phyloP scores from a whole-genome alignment of 2,797 vertebrate species.

The Pseudocheirus occidentalis region DNA sequence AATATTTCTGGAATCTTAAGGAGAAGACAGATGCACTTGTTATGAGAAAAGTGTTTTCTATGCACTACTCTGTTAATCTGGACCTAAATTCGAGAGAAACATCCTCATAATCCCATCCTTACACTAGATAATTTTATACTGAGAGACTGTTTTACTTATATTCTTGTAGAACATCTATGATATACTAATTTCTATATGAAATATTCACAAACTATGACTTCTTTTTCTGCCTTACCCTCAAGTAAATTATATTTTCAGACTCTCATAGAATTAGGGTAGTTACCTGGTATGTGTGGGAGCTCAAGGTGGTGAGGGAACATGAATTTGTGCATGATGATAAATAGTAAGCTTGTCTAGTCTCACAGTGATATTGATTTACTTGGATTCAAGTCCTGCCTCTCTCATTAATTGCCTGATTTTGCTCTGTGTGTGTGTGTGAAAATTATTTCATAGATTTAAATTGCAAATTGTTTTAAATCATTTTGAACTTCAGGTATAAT shows the following conservation, averaged over 20 bases:
- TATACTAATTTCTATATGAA: neutral
- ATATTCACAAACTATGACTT: fast-evolving
- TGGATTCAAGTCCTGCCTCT: neutral
- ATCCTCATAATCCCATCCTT: neutral
- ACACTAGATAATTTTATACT: neutral
- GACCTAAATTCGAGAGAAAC: neutral
- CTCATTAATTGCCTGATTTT: neutral
- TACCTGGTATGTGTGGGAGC: neutral
- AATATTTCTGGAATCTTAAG: neutral
- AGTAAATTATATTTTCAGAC: neutral
- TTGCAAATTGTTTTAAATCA: neutral
- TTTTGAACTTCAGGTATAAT: too few relatives aligned
- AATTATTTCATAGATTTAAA: neutral
- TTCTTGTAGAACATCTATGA: neutral
- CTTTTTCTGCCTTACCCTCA: neutral
- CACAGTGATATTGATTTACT: neutral
- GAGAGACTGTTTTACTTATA: neutral
- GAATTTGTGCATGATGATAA: neutral
- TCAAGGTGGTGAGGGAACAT: neutral
- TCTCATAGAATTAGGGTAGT: neutral
- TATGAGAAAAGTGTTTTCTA: neutral
- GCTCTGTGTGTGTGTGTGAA: neutral
- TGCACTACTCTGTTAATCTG: neutral
- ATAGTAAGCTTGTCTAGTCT: neutral
- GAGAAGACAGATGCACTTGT: neutral